Evolutionary conservation across 2,888 invertebrate genomes (phyloP).

Genomic region (Drosophila quinaria): DNA sequence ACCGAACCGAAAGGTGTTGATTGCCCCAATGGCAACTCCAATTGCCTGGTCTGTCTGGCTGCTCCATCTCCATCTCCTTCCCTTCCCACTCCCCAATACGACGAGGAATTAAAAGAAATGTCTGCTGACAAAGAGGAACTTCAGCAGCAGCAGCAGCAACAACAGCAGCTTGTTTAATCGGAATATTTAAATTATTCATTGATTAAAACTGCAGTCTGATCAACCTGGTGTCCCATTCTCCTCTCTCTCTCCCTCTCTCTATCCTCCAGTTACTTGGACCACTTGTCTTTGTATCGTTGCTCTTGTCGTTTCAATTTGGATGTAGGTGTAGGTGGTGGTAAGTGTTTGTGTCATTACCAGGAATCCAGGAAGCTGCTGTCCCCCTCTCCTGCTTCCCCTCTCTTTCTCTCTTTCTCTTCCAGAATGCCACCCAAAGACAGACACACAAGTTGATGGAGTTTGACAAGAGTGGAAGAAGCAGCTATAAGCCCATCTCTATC

Average conservation of each 20-base stretch:
- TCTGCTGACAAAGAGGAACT: constrained; percentile 43
- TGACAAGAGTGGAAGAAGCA: background rate
- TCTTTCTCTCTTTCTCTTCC: background rate
- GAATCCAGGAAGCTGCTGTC: constrained; percentile 48
- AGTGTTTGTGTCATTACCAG: constrained; percentile 67
- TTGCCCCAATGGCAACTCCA: constrained; percentile 67
- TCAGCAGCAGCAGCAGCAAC: constrained; percentile 32
- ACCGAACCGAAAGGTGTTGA: constrained; percentile 73
- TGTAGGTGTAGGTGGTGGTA: constrained; percentile 34
- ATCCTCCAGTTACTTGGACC: background rate
- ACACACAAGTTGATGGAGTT: constrained; percentile 24
- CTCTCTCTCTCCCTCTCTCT: too few species aligned
- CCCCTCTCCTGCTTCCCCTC: background rate
- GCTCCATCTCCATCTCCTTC: too few species aligned
- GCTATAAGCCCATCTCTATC: background rate
- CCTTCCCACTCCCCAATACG: constrained; percentile 16
- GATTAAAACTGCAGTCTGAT: constrained; percentile 82
- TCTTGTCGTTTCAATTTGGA: constrained; percentile 55
- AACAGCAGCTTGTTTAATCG: constrained; percentile 77
- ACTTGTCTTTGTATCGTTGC: constrained; percentile 21
- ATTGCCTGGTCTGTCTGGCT: constrained; percentile 10
- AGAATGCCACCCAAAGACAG: constrained; percentile 49
- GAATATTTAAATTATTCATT: constrained; percentile 85
- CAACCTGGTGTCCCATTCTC: constrained; percentile 10
- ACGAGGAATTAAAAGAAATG: constrained; percentile 80